Conservation (phyloP, 2,888 invertebrate genomes). For the Eurytoma adleriae region DNA sequence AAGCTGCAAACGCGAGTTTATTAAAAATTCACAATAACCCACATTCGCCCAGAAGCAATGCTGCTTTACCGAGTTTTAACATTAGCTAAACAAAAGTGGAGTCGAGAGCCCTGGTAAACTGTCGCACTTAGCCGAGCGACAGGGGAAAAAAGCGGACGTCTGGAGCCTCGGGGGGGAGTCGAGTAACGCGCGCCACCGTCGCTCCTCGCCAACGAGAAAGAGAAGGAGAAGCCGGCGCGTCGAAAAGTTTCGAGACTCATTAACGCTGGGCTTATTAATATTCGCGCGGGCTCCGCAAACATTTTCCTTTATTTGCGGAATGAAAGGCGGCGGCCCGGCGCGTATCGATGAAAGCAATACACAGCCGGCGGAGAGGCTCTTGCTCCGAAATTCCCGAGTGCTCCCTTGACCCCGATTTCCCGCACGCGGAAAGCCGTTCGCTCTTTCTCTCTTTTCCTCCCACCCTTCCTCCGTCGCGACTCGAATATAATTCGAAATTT, state of each 20-base stretch:
- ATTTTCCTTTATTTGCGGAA: slow-evolving; percentile 15
- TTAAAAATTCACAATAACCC: too few relatives aligned
- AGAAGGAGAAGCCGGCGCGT: too few relatives aligned
- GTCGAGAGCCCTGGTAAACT: not conserved
- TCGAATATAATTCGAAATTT: slow-evolving; percentile 33
- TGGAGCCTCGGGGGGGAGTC: too few relatives aligned
- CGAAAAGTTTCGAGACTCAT: too few relatives aligned
- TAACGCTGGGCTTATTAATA: not conserved
- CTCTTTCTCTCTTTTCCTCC: not conserved
- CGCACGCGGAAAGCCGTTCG: slow-evolving; percentile 14
- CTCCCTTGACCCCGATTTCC: slow-evolving; percentile 49
- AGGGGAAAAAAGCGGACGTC: not conserved
- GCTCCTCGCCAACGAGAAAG: too few relatives aligned
- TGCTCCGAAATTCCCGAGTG: slow-evolving; percentile 30
- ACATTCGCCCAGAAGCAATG: too few relatives aligned
- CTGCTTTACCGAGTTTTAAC: too few relatives aligned
- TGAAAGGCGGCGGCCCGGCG: not conserved
- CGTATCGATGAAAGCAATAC: slow-evolving; percentile 43
- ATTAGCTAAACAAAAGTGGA: too few relatives aligned
- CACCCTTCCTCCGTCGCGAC: not conserved
- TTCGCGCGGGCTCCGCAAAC: not conserved
- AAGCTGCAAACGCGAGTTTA: too few relatives aligned
- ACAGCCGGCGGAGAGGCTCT: slow-evolving; percentile 2
- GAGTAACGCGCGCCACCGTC: too few relatives aligned
- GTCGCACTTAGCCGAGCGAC: not conserved